These are phyloP conservation scores for Acanthoscelides obtectus DNA, from an alignment of 2,888 invertebrate genomes.

Conservation along the genomic window DNA sequence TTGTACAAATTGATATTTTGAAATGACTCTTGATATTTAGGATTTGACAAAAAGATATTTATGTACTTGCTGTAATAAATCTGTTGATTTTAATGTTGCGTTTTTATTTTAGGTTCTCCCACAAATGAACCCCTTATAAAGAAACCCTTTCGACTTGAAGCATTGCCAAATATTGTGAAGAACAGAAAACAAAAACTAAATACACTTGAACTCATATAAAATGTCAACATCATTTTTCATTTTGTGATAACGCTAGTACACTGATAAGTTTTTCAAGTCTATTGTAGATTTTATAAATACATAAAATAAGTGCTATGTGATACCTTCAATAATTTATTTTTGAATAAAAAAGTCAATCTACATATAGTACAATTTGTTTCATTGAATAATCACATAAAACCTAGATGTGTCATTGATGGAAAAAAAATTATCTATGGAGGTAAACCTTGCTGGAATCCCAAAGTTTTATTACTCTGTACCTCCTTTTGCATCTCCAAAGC, in stretches of 20 bases:
- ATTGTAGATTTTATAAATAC: not conserved
- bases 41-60: no score
- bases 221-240: not conserved
- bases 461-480: conserved; percentile 45
- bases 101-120: conserved; percentile 22
- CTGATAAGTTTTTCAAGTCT: conserved; percentile 8
- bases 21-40: no score
- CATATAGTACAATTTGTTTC: not conserved
- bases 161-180: conserved; percentile 42
- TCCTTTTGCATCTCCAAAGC: conserved; percentile 70
- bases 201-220: conserved; percentile 35
- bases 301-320: not conserved
- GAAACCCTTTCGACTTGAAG: conserved; percentile 41
- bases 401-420: not conserved
- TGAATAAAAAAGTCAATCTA: not conserved
- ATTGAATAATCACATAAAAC: not conserved
- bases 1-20: no score
- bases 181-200: conserved; percentile 30
- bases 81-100: no score
- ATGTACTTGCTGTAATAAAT: no score
- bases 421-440: conserved; percentile 5
- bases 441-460: conserved; percentile 51
- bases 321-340: not conserved
- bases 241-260: conserved; percentile 8
- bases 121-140: conserved; percentile 28